Percentiles rank a stretch among this genome's conserved stretches.
Evolutionary conservation across 2,888 invertebrate genomes (phyloP).

Genomic region (Phaedon cochleariae): DNA sequence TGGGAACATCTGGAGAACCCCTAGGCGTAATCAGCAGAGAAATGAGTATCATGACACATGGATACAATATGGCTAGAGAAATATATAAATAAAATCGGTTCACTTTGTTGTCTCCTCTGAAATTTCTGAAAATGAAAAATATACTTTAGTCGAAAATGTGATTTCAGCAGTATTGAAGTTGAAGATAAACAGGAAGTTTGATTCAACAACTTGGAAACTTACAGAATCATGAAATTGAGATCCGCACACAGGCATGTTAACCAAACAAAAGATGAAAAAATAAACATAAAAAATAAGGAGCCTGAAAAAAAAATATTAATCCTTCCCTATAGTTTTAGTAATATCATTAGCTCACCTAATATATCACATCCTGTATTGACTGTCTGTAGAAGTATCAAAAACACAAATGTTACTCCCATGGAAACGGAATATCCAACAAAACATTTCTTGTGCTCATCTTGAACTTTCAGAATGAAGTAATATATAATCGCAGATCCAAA

Average conservation of each 20-base stretch:
- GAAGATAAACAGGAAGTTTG: too few relatives aligned
- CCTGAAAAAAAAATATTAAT: constrained; percentile 51
- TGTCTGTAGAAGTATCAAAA: constrained; percentile 47
- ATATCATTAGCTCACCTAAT: constrained; percentile 46
- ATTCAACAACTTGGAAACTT: too few relatives aligned
- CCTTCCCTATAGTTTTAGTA: not conserved
- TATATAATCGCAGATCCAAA: constrained; percentile 40
- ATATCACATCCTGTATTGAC: constrained; percentile 43
- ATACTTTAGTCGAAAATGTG: not conserved
- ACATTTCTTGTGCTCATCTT: constrained; percentile 49
- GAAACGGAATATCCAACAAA: constrained; percentile 48
- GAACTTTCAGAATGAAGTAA: constrained; percentile 35
- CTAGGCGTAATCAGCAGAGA: constrained; percentile 40
- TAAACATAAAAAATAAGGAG: constrained; percentile 51
- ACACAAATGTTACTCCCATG: constrained; percentile 51
- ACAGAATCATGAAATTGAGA: constrained; percentile 50
- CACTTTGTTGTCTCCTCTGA: constrained; percentile 19
- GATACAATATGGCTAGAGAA: constrained; percentile 39
- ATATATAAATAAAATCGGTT: constrained; percentile 40
- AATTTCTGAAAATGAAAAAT: constrained; percentile 24
- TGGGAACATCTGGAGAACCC: constrained; percentile 48
- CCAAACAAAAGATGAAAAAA: constrained; percentile 53
- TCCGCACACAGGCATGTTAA: constrained; percentile 52
- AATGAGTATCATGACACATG: constrained; percentile 44
- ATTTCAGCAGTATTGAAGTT: not conserved